Evolutionary conservation across 2,797 vertebrate genomes (phyloP), one percentile per base, ranked within the genome.

Genomic region (Alfaro cultratus): DNA sequence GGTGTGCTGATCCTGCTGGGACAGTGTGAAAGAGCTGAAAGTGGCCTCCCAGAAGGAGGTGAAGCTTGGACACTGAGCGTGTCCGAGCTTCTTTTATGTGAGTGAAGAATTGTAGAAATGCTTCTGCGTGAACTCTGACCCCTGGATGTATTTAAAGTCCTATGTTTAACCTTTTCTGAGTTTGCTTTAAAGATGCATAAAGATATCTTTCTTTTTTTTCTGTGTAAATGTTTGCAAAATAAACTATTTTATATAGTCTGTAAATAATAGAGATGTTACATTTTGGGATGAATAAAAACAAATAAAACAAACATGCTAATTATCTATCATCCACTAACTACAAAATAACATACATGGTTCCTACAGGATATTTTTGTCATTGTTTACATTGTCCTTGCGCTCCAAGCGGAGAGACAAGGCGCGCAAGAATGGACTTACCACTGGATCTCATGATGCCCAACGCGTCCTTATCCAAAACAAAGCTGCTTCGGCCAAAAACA

Each of bases 371-470:
- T 60, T 64, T 64, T 36, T 34, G 34, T 87, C 85, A 75, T 64
- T 75, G 82, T 34, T 53, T 26, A 75, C 51, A 29, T 74, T 79
- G 57, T 64, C 16, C 5, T 41, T 70, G 1, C 36, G 43, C 39
- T 70, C n/a, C 67, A 85, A 82, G 82, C 80, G 64, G 75, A 79
- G 77, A 76, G 55, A 84, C 76, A 34, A 87, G 82, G 88, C 89
- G 93, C 91, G 75, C 89, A 88, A 39, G 73, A 79, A 84, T 77
- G 80, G 82, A 95, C 95, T 96, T 91, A 96, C 96, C 96, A 76
- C 92, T 94, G 85, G 94, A 95, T 91, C 94, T 96, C 96, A 96
- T 96, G 94, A 87, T 95, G 93, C 85, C 89, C 85, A 90, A 85
- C 77, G 86, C 76, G 86, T 78, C 89, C 85, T 92, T 83, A 92